A percentile compares a stretch with the other conserved stretches of the same genome.
These are phyloP conservation scores for Hypotaenidia philippensis DNA, from an alignment of 2,797 vertebrate genomes.

Conservation along the genomic window DNA sequence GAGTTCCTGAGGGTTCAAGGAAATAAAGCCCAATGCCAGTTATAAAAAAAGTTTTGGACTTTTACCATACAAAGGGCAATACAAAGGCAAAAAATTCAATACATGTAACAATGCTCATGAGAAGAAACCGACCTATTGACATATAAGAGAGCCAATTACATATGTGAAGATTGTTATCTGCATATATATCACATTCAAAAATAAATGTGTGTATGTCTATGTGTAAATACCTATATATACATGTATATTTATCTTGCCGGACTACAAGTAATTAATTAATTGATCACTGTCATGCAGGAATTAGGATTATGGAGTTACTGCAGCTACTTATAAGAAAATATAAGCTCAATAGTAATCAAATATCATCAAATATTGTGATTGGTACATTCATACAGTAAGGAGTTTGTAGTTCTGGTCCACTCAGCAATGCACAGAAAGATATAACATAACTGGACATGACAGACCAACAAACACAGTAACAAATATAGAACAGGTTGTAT, in stretches of 20 bases:
- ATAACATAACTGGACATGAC: neutral
- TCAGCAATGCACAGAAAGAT: neutral
- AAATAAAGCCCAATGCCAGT: neutral
- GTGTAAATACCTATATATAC: neutral
- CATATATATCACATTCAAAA: neutral
- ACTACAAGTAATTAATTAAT: neutral
- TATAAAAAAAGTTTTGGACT: neutral
- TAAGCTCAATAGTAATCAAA: neutral
- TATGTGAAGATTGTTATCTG: neutral
- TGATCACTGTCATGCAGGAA: neutral
- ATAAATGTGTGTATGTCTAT: neutral
- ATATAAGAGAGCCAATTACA: neutral
- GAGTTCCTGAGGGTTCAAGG: neutral
- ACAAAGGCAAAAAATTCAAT: neutral
- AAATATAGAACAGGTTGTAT: neutral
- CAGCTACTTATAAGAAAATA: neutral
- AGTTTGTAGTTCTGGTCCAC: neutral
- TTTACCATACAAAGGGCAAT: neutral
- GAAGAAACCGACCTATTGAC: neutral
- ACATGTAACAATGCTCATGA: neutral
- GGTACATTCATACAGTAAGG: neutral
- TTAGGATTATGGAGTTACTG: neutral
- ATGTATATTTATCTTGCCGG: neutral
- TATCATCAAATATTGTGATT: neutral
- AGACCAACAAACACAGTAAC: neutral